Evolutionary conservation across 1,140 invertebrate species (phyloP), one percentile per base, ranked within the genome.

Genomic region (Cataglyphis hispanica): DNA sequence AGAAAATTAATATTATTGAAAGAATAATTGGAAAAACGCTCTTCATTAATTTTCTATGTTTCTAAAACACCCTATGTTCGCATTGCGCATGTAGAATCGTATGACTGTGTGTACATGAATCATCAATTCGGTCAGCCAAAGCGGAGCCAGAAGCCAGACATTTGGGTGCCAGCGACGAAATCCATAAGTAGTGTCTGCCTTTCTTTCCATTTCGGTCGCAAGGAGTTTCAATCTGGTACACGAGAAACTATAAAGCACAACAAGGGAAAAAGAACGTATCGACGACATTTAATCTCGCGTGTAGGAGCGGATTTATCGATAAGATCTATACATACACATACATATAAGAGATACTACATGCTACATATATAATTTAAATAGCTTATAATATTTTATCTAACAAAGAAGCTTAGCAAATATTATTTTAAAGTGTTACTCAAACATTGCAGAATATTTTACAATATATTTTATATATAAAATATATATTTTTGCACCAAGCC

Each of bases 101-200:
- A 22, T 11, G 27, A 16, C 34, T 56, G 40, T 19, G 56, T 43
- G 11, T 43, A 43, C 31, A 46, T 88, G 87, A 89, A 80, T 87
- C 74, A 87, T 84, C 46, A 50, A 43, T 19, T 80, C 64, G 43
- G 63, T 40, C 25, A 80, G 74, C 86, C 86, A 89, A 70, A 63
- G 53, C 2, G 69, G 86, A 86, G 86, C 67, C 60, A 22, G 67
- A 40, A 72, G 43, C 76, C 81, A 85, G 86, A 89, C 81, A 69
- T 43, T 61, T n/a, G 58, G 86, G 74, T 87, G 86, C 86, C 75
- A 60, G 37, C n/a, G 31, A 13, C 43, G 60, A 74, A 74, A 86
- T 75, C 63, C 58, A 69, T 67, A 53, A 75, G 58, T 64, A 75
- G 43, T 46, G n/a, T 40, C 37, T 50, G 8, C 61, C 43, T 60